A percentile compares a stretch with the other conserved stretches of the same genome.
These are phyloP conservation scores for Pocillopora damicornis DNA, from an alignment of 64 coral and sea anemone species.

Conservation along the genomic window DNA sequence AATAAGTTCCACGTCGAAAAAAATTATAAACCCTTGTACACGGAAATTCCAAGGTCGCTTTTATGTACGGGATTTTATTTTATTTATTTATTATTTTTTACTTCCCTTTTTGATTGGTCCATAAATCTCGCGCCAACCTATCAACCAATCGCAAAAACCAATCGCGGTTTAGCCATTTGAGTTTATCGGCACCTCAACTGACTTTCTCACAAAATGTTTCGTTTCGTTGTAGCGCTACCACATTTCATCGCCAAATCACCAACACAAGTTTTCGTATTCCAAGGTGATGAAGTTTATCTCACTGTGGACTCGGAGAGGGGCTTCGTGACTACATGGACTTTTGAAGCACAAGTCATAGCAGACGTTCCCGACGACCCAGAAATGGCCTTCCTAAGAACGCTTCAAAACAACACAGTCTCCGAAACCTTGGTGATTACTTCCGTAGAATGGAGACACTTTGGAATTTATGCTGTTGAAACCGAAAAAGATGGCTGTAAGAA, in stretches of 20 bases:
- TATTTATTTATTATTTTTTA: no score
- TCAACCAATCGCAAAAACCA: no score
- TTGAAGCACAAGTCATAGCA: conserved; percentile 55
- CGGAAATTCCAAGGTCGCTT: no score
- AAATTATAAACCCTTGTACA: no score
- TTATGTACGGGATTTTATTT: no score
- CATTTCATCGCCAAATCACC: conserved; percentile 40
- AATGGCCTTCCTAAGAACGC: conserved; percentile 58
- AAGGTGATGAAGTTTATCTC: conserved; percentile 56
- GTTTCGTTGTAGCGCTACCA: conserved; percentile 39
- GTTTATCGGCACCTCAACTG: no score
- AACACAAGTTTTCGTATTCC: conserved; percentile 21
- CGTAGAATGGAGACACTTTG: conserved; percentile 72
- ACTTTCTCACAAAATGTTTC: no score
- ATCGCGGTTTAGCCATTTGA: no score
- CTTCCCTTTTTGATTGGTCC: no score
- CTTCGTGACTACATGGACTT: conserved; percentile 51
- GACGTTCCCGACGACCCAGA: conserved; percentile 75
- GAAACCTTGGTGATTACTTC: conserved; percentile 60
- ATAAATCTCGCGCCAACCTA: no score
- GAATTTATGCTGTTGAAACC: conserved; percentile 58
- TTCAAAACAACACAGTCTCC: conserved; percentile 19
- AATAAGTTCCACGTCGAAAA: no score
- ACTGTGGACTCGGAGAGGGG: conserved; percentile 40
- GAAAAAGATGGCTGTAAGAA: conserved; percentile 45